Percentiles rank a stretch among this genome's conserved stretches.
Conservation (phyloP, 1,140 invertebrate genomes). For the Atta colombica region DNA sequence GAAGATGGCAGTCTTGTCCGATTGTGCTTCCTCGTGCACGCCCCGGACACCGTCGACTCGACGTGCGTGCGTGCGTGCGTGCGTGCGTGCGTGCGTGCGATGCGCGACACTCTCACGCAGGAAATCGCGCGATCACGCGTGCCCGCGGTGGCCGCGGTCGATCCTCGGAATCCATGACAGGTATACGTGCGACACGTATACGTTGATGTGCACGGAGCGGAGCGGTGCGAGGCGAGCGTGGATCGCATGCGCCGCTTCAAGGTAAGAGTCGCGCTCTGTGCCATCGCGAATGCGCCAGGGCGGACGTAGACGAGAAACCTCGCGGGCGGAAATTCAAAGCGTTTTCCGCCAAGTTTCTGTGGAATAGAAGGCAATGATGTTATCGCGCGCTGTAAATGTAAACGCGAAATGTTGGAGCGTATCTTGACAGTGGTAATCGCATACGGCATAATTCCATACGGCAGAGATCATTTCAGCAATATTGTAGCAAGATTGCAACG, state of each 20-base stretch:
- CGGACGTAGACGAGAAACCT: slow-evolving; percentile 68
- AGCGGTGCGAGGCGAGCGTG: slow-evolving; percentile 57
- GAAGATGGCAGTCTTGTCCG: neutral
- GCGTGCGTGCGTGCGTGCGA: slow-evolving; percentile 17
- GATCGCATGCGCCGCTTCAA: slow-evolving; percentile 69
- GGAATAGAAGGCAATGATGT: neutral
- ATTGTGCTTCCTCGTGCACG: neutral
- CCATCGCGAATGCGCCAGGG: slow-evolving; percentile 56
- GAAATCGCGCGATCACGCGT: slow-evolving; percentile 79
- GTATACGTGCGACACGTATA: slow-evolving; percentile 54
- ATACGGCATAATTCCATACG: no score
- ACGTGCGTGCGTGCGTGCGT: neutral
- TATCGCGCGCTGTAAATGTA: neutral
- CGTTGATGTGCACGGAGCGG: slow-evolving; percentile 40
- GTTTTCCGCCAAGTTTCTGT: neutral
- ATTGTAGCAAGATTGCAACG: no score
- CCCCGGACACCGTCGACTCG: neutral
- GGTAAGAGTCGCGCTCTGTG: slow-evolving; percentile 64
- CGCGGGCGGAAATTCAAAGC: slow-evolving; percentile 57
- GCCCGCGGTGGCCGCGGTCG: slow-evolving; percentile 80
- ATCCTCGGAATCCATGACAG: slow-evolving; percentile 85
- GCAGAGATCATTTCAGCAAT: no score
- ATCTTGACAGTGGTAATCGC: neutral
- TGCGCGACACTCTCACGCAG: slow-evolving; percentile 74
- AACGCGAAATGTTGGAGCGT: neutral